Conservation (phyloP, 2,888 invertebrate species). For the Tiliacea aurago region DNA sequence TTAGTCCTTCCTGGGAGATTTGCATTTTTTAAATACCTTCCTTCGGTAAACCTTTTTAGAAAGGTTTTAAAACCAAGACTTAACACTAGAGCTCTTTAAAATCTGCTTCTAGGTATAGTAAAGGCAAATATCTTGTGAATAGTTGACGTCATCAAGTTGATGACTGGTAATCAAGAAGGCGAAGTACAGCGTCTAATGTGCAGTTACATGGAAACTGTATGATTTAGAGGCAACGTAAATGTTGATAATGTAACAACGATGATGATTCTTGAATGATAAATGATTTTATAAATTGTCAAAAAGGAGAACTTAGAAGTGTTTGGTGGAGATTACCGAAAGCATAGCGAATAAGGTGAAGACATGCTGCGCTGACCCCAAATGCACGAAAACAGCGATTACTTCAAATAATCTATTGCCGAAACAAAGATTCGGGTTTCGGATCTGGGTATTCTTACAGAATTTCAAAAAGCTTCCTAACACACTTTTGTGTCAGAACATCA, state of each 20-base stretch:
- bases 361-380: background rate
- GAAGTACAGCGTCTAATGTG: constrained; percentile 34
- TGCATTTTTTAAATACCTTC: constrained; percentile 1
- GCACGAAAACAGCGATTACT: background rate
- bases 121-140: constrained; percentile 40
- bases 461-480: background rate
- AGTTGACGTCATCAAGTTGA: constrained; percentile 63
- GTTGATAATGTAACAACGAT: constrained; percentile 6
- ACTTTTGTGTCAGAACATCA: constrained; percentile 2
- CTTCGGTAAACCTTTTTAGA: background rate
- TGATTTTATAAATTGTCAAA: background rate
- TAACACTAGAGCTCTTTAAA: constrained; percentile 4
- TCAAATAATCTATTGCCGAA: constrained; percentile 2
- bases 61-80: background rate
- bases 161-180: constrained; percentile 63
- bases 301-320: background rate
- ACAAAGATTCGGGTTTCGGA: background rate
- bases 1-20: constrained; percentile 1
- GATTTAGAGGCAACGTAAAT: constrained; percentile 21
- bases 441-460: background rate
- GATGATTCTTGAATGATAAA: background rate
- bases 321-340: background rate
- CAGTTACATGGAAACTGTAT: constrained; percentile 37
- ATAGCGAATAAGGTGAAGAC: background rate
- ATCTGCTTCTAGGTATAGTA: constrained; percentile 24